Percentiles rank a stretch among this genome's conserved stretches.
phyloP scores from a whole-genome alignment of 2,113 vertebrate genomes.

The Micronisus gabar region DNA sequence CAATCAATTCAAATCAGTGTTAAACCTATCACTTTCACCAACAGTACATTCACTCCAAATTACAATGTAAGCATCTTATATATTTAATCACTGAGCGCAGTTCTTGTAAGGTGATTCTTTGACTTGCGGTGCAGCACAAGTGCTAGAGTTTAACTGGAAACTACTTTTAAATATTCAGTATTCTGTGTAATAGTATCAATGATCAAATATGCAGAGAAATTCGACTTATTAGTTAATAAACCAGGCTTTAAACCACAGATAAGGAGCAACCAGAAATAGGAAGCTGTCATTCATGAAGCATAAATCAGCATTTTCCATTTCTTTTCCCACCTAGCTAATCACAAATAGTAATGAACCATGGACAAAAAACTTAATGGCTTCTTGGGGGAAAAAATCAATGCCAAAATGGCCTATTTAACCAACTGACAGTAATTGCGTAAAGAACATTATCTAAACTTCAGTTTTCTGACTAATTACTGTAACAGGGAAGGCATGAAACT shows the following conservation, averaged over 20 bases:
- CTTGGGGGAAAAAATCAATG: not conserved
- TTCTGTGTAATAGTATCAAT: not conserved
- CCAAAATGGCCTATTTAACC: not conserved
- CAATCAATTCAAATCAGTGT: not conserved
- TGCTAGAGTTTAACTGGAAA: not conserved
- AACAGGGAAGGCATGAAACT: not conserved
- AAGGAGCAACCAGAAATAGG: conserved; percentile 22
- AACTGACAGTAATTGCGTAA: not conserved
- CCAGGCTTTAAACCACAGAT: not conserved
- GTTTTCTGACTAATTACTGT: not conserved
- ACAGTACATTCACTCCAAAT: not conserved
- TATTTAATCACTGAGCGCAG: not conserved
- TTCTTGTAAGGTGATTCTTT: not conserved
- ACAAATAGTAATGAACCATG: not conserved
- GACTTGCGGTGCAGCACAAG: not conserved
- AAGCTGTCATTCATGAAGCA: not conserved
- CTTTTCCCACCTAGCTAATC: not conserved
- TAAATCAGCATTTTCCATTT: conserved; percentile 1
- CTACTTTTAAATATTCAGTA: conserved; percentile 10
- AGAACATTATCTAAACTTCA: not conserved
- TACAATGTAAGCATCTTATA: not conserved
- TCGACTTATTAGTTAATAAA: conserved; percentile 23
- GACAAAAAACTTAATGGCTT: not conserved
- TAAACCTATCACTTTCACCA: not conserved
- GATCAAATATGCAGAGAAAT: conserved; percentile 40